Base-by-base conservation (phyloP, 2,888 invertebrate genomes). In the Leptopilina myrica region DNA sequence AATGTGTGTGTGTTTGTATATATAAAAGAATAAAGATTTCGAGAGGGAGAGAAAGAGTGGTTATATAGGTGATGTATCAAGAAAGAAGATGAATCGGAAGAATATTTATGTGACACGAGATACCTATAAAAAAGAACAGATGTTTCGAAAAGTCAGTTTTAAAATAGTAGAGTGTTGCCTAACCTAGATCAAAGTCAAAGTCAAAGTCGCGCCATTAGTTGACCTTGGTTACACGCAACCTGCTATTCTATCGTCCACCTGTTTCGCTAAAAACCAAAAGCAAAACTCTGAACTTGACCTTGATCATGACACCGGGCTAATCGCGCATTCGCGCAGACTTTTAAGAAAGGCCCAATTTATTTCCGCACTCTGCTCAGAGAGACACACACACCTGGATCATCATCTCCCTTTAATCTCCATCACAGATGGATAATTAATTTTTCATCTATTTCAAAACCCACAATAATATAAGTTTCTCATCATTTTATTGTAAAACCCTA, bases 151-250 rank as follows among this genome's bases (percentile, higher is more conserved):
- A 66, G 3, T 81, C 79, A 80, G 75, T 76, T 83, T 81, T 81
- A 83, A 78, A 78, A 80, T 80, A 81, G 80, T 20, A 20, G 20
- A 20, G 20, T 43, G 43, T 81, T 81, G 83, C 81, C 80, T 83
- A 83, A 83, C 83, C 83, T 83, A 83, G 81, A 79, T 78, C 81
- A 66, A 66, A 66, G 66, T 66, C 66, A 43, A 83, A 80, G 78
- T 78, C 81, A 66, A 66, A 66, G 66, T 66, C 66, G 46, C n/a
- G 62, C 78, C 78, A 78, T 83, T 79, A 81, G 59, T 64, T 7
- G 82, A 79, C 86, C 86, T 86, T 86, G 84, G 80, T 76, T 81
- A 84, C 80, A 79, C 82, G 80, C 81, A 80, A 83, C 81, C 83
- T 83, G 83, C 80, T 79, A 69, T 65, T 76, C 80, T 73, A 76